These are phyloP conservation scores for Engystomops pustulosus DNA, from an alignment of 2,113 vertebrate species.

Conservation along the genomic window DNA sequence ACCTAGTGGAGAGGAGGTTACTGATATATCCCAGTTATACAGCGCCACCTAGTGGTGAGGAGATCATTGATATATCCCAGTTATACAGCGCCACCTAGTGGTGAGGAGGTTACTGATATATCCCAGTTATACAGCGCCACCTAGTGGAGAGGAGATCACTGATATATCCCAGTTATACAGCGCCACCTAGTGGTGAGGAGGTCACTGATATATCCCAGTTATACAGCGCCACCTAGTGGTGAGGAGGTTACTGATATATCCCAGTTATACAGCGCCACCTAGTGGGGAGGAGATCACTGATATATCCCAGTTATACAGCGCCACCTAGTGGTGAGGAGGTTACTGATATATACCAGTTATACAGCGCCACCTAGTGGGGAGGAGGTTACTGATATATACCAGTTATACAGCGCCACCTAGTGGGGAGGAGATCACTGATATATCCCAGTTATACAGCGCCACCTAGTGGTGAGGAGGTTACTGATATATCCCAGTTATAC, in stretches of 20 bases:
- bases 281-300: too few species aligned
- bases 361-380: background rate
- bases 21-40: background rate
- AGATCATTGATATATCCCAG: background rate
- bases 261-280: too few species aligned
- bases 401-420: background rate
- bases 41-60: background rate
- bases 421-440: too few species aligned
- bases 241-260: background rate
- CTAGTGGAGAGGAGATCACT: background rate
- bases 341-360: background rate
- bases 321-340: background rate
- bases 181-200: constrained; percentile 11
- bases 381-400: background rate
- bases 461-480: too few species aligned
- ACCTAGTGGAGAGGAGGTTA: background rate
- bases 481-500: too few species aligned
- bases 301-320: background rate
- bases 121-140: background rate
- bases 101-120: background rate
- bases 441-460: background rate
- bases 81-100: background rate
- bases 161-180: background rate
- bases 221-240: background rate
- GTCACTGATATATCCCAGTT: background rate